Conservation (phyloP, 2,888 invertebrate genomes). For the Scaptomyza flava region DNA sequence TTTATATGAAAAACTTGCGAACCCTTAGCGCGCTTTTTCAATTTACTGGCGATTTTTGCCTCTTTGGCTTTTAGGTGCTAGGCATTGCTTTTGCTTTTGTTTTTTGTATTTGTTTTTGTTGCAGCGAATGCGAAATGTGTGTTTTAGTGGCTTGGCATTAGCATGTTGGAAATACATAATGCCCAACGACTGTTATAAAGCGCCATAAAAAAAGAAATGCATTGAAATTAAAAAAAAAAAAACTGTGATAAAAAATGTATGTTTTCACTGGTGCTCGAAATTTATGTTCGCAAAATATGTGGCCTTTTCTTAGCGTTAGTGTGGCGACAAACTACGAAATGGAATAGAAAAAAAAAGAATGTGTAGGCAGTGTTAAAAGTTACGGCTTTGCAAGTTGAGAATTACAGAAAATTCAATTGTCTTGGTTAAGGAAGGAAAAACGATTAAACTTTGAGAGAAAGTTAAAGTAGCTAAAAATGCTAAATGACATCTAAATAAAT, state of each 20-base stretch:
- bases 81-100: conserved; percentile 4
- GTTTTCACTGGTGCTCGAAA: conserved; percentile 46
- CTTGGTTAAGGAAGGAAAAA: not conserved
- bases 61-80: conserved; percentile 16
- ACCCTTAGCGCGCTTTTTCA: conserved; percentile 60
- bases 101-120: conserved; percentile 26
- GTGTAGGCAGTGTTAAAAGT: conserved; percentile 32
- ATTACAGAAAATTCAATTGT: conserved; percentile 15
- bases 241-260: conserved; percentile 38
- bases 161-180: conserved; percentile 68
- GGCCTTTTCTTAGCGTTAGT: conserved; percentile 23
- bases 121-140: conserved; percentile 60
- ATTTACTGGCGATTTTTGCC: conserved; percentile 66
- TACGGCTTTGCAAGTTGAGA: conserved; percentile 2
- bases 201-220: conserved; percentile 58
- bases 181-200: conserved; percentile 38
- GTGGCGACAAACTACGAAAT: conserved; percentile 28
- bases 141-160: conserved; percentile 76
- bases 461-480: not conserved
- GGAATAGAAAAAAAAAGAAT: conserved; percentile 21
- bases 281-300: conserved; percentile 71
- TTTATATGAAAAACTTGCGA: conserved; percentile 74
- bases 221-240: conserved; percentile 29
- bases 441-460: too few species aligned
- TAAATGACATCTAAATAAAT: not conserved